Percentiles rank a stretch among this genome's conserved stretches.
Conservation (phyloP, 2,113 vertebrate species). For the Vanacampus margaritifer region DNA sequence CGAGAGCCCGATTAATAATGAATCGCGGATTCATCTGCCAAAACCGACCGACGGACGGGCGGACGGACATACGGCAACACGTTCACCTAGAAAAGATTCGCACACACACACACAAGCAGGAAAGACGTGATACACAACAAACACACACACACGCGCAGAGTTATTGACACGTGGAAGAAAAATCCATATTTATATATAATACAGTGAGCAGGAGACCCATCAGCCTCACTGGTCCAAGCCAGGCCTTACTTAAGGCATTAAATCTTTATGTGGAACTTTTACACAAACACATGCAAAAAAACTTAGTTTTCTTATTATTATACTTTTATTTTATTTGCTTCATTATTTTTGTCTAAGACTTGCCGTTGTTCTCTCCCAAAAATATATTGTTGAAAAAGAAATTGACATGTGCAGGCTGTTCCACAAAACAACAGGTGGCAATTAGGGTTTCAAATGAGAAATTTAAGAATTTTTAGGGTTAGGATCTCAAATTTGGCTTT, state of each 20-base stretch:
- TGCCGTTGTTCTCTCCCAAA: not conserved
- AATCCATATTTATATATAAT: conserved; percentile 72
- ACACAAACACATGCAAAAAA: conserved; percentile 12
- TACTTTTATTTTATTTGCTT: not conserved
- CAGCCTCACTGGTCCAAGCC: conserved; percentile 51
- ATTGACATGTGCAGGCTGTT: not conserved
- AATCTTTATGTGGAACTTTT: conserved; percentile 63
- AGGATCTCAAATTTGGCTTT: not conserved
- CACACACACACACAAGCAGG: conserved; percentile 14
- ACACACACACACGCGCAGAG: conserved; percentile 22
- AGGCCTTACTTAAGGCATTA: conserved; percentile 68
- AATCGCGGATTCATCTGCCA: conserved; percentile 50
- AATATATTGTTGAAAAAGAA: not conserved
- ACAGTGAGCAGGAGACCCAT: conserved; percentile 60
- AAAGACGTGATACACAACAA: conserved; percentile 25
- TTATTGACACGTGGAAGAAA: conserved; percentile 62
- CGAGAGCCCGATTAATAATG: conserved; percentile 61
- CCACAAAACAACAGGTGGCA: not conserved
- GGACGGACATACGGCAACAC: conserved; percentile 28
- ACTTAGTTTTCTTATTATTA: too few relatives aligned
- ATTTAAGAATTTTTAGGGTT: not conserved
- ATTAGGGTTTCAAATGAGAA: not conserved
- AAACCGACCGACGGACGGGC: not conserved
- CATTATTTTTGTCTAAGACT: not conserved
- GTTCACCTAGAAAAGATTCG: conserved; percentile 37